phyloP scores from a whole-genome alignment of 1,140 invertebrate genomes.

The Oreohelix idahoensis region DNA sequence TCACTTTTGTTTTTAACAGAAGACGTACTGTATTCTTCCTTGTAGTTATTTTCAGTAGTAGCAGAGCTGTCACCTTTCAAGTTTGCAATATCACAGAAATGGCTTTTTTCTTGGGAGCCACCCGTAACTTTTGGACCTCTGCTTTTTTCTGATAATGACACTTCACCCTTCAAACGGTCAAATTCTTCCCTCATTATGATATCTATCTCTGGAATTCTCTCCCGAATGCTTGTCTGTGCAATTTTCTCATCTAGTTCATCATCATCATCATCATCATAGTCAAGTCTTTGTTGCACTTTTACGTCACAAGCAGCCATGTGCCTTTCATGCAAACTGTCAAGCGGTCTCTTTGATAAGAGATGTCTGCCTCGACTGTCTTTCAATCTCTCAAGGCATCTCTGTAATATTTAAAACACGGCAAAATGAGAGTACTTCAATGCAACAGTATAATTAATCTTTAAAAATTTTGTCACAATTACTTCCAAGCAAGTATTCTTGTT shows the following conservation, averaged over 20 bases:
- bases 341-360: neutral
- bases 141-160: neutral
- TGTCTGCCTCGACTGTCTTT: slow-evolving; percentile 2
- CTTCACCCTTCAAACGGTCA: neutral
- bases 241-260: neutral
- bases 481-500: too few species aligned
- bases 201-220: neutral
- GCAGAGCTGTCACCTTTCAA: neutral
- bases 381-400: slow-evolving; percentile 18
- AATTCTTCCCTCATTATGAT: slow-evolving; percentile 29
- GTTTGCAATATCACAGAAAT: neutral
- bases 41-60: neutral
- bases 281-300: neutral
- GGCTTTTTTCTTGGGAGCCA: neutral
- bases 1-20: neutral
- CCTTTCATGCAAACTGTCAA: neutral
- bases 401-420: neutral
- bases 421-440: too few species aligned
- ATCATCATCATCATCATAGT: neutral
- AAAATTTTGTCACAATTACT: too few species aligned
- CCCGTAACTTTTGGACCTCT: neutral
- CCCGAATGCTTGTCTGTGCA: neutral
- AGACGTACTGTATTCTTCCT: neutral
- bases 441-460: too few species aligned
- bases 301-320: neutral